phyloP scores from a whole-genome alignment of 2,797 vertebrate species.

The Halcyon leucocephala region DNA sequence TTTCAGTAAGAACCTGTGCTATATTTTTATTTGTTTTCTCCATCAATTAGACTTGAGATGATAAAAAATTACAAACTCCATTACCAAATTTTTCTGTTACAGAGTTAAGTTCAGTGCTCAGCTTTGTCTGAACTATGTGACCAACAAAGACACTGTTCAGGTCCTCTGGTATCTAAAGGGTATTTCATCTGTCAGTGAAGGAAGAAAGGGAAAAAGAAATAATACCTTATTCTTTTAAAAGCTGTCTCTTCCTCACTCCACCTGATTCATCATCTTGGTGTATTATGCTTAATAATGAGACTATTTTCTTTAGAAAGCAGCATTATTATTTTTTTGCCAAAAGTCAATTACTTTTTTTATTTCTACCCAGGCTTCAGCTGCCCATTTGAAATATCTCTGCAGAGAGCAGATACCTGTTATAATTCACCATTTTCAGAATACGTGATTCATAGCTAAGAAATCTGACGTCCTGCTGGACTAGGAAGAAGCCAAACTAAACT shows the following conservation, averaged over 20 bases:
- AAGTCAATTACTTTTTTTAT: background rate
- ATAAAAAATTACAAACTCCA: background rate
- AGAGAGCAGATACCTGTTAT: background rate
- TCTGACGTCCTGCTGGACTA: background rate
- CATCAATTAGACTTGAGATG: background rate
- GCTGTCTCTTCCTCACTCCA: background rate
- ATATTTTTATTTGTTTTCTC: background rate
- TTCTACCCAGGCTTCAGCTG: background rate
- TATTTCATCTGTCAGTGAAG: background rate
- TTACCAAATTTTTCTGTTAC: background rate
- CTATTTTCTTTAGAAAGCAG: conserved; percentile 15
- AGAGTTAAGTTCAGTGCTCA: background rate
- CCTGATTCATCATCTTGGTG: background rate
- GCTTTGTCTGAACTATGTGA: background rate
- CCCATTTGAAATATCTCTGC: background rate
- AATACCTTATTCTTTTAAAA: background rate
- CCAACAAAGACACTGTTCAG: background rate
- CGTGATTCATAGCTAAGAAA: background rate
- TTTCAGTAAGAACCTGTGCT: background rate
- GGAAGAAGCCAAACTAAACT: background rate
- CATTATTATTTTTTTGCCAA: background rate
- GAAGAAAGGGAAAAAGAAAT: background rate
- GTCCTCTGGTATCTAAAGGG: background rate
- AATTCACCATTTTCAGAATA: background rate
- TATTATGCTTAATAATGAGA: background rate